Evolutionary conservation across 2,888 invertebrate genomes (phyloP).

Genomic region (Pedicia rivosa): DNA sequence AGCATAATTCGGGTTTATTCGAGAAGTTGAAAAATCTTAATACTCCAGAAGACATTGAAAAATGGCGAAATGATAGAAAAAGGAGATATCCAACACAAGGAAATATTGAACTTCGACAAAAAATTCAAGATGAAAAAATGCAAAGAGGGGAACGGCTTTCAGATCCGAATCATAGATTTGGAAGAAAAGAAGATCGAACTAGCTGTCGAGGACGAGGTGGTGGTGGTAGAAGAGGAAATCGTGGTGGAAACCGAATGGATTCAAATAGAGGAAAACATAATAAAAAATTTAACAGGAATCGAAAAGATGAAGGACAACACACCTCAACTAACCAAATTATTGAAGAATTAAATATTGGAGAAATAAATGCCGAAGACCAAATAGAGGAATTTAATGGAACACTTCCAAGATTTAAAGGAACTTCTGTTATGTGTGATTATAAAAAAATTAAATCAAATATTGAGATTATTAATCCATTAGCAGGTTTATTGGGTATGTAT

Average conservation of each 20-base stretch:
- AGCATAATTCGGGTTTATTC: constrained; percentile 72
- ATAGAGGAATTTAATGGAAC: constrained; percentile 6
- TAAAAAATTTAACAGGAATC: neutral
- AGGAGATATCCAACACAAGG: constrained; percentile 58
- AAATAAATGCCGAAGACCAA: neutral
- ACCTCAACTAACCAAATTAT: too few relatives aligned
- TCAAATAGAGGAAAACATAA: neutral
- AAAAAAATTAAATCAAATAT: neutral
- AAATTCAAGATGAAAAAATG: constrained; percentile 45
- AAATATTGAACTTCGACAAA: constrained; percentile 47
- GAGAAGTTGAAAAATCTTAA: constrained; percentile 56
- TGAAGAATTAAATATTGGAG: too few relatives aligned
- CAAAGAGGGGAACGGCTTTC: constrained; percentile 61
- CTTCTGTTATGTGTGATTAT: constrained; percentile 9
- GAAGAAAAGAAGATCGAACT: constrained; percentile 27
- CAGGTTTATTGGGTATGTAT: constrained; percentile 23
- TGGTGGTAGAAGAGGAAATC: too few relatives aligned
- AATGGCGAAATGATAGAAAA: constrained; percentile 71
- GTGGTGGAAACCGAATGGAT: too few relatives aligned
- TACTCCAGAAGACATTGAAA: constrained; percentile 65
- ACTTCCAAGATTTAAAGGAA: constrained; percentile 11
- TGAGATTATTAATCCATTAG: constrained; percentile 15
- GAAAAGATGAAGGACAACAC: neutral
- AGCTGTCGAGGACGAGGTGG: too few relatives aligned
- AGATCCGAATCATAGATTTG: constrained; percentile 27